Percentiles rank a stretch among this genome's conserved stretches.
These are phyloP conservation scores for Ochotona princeps DNA, from an alignment of 2,113 vertebrate species.

Conservation along the genomic window DNA sequence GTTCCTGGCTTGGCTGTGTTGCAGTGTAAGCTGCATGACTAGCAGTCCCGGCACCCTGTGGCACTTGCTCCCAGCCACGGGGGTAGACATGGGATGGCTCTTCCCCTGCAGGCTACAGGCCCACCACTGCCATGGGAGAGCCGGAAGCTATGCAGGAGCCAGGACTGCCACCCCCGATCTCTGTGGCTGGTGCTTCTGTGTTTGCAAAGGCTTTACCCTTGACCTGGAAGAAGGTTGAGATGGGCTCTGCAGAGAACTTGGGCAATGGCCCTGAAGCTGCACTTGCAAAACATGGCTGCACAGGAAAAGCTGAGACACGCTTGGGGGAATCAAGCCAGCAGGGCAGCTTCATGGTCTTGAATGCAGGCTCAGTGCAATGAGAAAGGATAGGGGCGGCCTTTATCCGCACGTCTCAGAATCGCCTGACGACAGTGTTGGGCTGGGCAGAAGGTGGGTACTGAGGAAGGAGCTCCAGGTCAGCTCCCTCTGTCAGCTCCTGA, in stretches of 20 bases:
- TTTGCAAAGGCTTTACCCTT: accelerated
- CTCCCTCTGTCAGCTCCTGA: background rate
- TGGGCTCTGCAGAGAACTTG: background rate
- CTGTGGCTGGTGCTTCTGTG: accelerated
- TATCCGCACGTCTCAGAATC: accelerated
- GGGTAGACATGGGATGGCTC: no score
- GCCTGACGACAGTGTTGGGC: accelerated
- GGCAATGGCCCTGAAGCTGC: accelerated
- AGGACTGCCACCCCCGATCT: no score
- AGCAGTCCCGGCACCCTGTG: background rate
- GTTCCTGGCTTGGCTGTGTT: background rate
- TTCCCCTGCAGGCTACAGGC: background rate
- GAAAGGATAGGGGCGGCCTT: accelerated
- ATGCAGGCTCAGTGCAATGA: accelerated
- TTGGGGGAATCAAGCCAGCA: background rate
- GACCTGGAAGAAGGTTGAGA: accelerated
- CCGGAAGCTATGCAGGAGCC: no score
- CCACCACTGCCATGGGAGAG: no score
- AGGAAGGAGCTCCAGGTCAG: no score
- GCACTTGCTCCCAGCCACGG: accelerated
- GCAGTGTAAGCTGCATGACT: background rate
- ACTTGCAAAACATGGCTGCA: accelerated
- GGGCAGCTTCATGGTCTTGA: accelerated
- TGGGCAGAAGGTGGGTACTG: accelerated
- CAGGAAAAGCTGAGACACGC: background rate